A percentile compares a stretch with the other conserved stretches of the same genome.
Evolutionary conservation across 2,888 invertebrate genomes (phyloP).

Genomic region (Caenorhabditis sp.): DNA sequence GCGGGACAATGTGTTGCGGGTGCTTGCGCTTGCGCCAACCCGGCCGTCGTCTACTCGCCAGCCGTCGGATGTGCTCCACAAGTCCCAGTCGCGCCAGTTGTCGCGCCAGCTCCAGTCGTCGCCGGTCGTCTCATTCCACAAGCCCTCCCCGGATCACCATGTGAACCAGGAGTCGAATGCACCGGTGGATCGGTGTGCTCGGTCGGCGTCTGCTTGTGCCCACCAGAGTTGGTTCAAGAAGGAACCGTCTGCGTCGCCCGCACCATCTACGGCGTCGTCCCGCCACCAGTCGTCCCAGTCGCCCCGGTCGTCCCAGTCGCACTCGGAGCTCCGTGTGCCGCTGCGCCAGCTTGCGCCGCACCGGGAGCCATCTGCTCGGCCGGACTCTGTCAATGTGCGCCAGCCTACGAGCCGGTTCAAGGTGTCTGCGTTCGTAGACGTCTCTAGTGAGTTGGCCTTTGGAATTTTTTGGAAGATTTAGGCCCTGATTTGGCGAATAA

Average conservation of each 20-base stretch:
- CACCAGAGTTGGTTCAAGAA: constrained; percentile 69
- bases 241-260: constrained; percentile 69
- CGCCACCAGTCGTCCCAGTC: constrained; percentile 56
- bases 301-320: constrained; percentile 46
- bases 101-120: constrained; percentile 59
- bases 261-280: constrained; percentile 67
- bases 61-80: constrained; percentile 43
- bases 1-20: constrained; percentile 56
- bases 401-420: constrained; percentile 49
- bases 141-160: constrained; percentile 61
- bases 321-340: constrained; percentile 55
- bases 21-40: constrained; percentile 60
- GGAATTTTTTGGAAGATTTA: no score
- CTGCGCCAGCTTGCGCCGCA: constrained; percentile 52
- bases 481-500: no score
- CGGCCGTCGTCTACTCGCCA: constrained; percentile 56
- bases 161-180: constrained; percentile 70
- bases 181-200: constrained; percentile 70
- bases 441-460: constrained; percentile 30
- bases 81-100: constrained; percentile 29
- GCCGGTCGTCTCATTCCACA: constrained; percentile 68
- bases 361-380: constrained; percentile 59
- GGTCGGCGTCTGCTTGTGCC: constrained; percentile 69
- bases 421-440: constrained; percentile 59
- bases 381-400: constrained; percentile 56